These are phyloP conservation scores for Tipula lateralis DNA, from an alignment of 2,888 invertebrate species.

Conservation along the genomic window DNA sequence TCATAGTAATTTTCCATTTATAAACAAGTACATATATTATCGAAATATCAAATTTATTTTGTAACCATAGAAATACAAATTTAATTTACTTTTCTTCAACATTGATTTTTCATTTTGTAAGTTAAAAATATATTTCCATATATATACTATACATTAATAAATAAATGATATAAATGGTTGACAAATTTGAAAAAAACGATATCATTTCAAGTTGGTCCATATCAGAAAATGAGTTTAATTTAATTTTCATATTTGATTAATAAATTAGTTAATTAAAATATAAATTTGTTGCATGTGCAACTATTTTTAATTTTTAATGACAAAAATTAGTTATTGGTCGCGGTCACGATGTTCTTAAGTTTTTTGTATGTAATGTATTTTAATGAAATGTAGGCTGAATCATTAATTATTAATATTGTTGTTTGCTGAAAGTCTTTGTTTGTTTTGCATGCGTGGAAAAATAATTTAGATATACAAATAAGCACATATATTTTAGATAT, in stretches of 20 bases:
- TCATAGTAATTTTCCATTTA: background rate
- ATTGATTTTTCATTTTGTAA: background rate
- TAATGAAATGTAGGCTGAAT: background rate
- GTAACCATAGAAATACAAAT: background rate
- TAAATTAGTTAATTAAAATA: background rate
- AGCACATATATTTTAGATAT: background rate
- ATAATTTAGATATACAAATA: background rate
- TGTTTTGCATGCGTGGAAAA: background rate
- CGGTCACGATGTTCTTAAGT: background rate
- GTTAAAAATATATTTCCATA: background rate
- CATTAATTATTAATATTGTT: too few species aligned
- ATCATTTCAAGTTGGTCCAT: background rate
- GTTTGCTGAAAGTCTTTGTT: too few species aligned
- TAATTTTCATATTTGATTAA: background rate
- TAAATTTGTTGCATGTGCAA: background rate
- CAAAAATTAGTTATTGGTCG: background rate
- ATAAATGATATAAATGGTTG: background rate
- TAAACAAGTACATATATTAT: background rate
- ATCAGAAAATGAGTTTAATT: background rate
- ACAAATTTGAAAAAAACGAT: background rate
- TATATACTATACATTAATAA: background rate
- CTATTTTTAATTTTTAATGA: background rate
- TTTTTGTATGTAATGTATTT: background rate
- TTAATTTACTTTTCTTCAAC: background rate
- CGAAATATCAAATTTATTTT: background rate